phyloP scores from a whole-genome alignment of 1,140 invertebrate genomes.

The Bombus waltoni region DNA sequence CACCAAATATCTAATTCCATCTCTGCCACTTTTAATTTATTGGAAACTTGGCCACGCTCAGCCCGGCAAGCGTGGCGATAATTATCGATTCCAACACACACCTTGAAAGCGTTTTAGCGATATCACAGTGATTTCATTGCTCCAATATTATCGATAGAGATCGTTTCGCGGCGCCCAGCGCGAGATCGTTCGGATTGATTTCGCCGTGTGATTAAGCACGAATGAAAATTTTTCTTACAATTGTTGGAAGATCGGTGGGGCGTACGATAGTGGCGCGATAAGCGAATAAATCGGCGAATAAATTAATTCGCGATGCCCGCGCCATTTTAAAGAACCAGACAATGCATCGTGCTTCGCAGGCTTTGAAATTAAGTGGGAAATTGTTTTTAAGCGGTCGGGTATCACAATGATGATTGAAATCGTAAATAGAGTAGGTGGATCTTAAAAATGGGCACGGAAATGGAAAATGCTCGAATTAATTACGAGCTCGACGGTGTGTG shows the following conservation, averaged over 20 bases:
- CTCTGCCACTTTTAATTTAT: constrained; percentile 39
- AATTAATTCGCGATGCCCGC: background rate
- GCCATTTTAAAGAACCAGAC: background rate
- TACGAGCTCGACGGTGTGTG: background rate
- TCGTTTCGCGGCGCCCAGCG: constrained; percentile 62
- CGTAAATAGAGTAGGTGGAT: background rate
- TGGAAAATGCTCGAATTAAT: background rate
- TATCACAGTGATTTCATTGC: constrained; percentile 83
- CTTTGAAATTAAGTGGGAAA: background rate
- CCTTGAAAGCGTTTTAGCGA: constrained; percentile 83
- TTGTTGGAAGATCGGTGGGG: background rate
- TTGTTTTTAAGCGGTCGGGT: background rate
- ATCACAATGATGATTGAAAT: constrained; percentile 2
- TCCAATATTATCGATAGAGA: constrained; percentile 82
- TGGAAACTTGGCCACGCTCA: constrained; percentile 34
- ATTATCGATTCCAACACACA: constrained; percentile 77
- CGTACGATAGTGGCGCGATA: no score
- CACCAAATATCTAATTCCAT: constrained; percentile 21
- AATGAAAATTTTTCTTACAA: background rate
- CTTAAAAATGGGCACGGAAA: constrained; percentile 11
- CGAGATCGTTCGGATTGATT: constrained; percentile 56
- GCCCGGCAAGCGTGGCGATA: constrained; percentile 23
- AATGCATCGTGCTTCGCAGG: background rate
- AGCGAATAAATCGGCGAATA: background rate
- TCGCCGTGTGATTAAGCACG: background rate